Percentiles rank a stretch among this genome's conserved stretches.
These are phyloP conservation scores for Ochotona curzoniae DNA, from an alignment of 2,113 vertebrate genomes.

Conservation along the genomic window DNA sequence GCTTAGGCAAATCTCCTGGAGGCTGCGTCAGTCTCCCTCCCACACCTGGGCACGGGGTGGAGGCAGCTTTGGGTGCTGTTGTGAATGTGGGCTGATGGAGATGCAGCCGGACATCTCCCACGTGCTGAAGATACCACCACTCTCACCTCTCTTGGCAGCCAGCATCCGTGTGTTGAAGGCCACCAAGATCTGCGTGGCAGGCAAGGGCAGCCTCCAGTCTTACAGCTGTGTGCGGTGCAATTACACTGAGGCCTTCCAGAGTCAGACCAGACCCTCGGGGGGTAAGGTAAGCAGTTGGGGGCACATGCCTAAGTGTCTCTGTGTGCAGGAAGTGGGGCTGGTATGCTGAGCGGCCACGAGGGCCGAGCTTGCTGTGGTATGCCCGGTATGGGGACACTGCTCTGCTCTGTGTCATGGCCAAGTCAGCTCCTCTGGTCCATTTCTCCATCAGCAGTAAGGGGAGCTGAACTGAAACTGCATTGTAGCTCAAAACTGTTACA, in stretches of 20 bases:
- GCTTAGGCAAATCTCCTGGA: background rate
- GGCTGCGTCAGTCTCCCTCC: background rate
- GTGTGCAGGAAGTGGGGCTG: background rate
- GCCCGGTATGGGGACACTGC: background rate
- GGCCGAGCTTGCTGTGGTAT: background rate
- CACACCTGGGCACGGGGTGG: rapidly evolving
- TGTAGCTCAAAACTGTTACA: background rate
- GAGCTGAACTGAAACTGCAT: slow-evolving; percentile 8
- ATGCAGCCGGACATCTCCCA: background rate
- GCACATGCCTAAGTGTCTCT: no score
- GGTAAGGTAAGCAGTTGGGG: slow-evolving; percentile 64
- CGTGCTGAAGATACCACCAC: background rate
- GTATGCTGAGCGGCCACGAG: background rate
- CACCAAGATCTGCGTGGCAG: slow-evolving; percentile 78
- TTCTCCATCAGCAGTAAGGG: background rate
- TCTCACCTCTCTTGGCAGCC: slow-evolving; percentile 60
- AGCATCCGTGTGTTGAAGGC: slow-evolving; percentile 78
- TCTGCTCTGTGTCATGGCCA: background rate
- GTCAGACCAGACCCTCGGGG: slow-evolving; percentile 63
- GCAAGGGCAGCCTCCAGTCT: background rate
- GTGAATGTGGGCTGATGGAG: background rate
- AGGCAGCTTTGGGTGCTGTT: background rate
- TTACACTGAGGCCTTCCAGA: slow-evolving; percentile 77
- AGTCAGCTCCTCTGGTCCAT: background rate
- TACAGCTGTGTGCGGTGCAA: slow-evolving; percentile 76